Percentiles rank a stretch among this genome's conserved stretches.
phyloP scores from a whole-genome alignment of 2,113 vertebrate species.

The Colinus virginianus region DNA sequence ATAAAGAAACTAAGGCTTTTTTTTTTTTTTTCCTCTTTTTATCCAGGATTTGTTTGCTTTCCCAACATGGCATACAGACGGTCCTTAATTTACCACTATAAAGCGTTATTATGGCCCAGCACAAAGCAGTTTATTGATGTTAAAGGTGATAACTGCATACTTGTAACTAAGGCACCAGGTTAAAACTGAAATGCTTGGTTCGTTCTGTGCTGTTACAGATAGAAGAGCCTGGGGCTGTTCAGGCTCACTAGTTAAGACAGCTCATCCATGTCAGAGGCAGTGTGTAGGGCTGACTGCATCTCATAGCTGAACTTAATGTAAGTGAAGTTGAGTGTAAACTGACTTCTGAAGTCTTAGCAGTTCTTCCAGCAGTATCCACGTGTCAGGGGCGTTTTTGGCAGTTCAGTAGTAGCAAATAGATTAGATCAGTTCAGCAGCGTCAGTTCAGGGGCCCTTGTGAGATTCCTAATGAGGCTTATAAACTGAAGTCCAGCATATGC shows the following conservation, averaged over 20 bases:
- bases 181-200: conserved; percentile 13
- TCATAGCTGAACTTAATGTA: background rate
- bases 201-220: background rate
- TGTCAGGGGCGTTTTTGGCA: background rate
- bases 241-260: background rate
- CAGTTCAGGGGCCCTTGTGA: background rate
- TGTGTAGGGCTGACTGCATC: background rate
- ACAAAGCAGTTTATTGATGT: background rate
- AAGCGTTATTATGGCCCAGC: background rate
- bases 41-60: conserved; percentile 28
- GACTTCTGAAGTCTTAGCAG: background rate
- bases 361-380: background rate
- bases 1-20: conserved; percentile 62
- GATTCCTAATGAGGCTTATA: background rate
- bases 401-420: background rate
- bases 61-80: conserved; percentile 37
- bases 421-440: background rate
- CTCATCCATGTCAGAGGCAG: background rate
- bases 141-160: conserved; percentile 4
- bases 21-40: background rate
- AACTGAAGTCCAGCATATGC: background rate
- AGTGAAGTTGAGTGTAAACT: background rate
- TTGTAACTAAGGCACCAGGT: conserved; percentile 49
- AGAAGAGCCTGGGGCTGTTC: background rate
- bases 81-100: background rate